Base-by-base conservation (phyloP, 2,888 invertebrate genomes). In the Bhutanitis thaidina region DNA sequence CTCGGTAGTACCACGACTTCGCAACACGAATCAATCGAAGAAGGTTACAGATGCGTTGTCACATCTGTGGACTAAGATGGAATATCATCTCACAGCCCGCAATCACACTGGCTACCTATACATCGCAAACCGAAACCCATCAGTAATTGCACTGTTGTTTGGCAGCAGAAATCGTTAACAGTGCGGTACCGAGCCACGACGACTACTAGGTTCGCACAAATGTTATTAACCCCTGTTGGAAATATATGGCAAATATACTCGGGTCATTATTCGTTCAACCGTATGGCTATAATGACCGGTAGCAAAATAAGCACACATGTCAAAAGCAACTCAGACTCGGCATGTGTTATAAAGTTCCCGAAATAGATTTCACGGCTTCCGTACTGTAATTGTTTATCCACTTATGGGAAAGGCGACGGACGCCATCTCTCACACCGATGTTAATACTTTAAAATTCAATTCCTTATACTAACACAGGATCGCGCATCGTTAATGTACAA, bases 331-430 rank as follows among this genome's bases (percentile, higher is more conserved):
- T 38, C 38, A 43, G 7, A 27, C 2, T 8, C 7, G 25, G 15
- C 64, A 65, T 64, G 56, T 65, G 65, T 53, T 66, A 59, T 53
- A 50, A 49, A 48, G 56, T 52, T 60, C 60, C 56, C 58, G 59
- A 67, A 67, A 64, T 65, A 61, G 58, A 43, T 55, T 43, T 62
- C 59, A 57, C 55, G 68, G 68, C 71, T 75, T 74, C 76, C 73
- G 72, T 64, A 57, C 65, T 61, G 63, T 65, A 65, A 64, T 60
- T 60, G 61, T 64, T 58, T 58, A 54, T 55, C 48, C 57, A 55
- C 57, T 56, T 64, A 65, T 76, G 76, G 68, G 76, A 74, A 71
- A 66, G 58, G 51, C 54, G 62, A 59, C 56, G 50, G 58, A 54
- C 43, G 49, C 37, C 57, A 54, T 25, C 61, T 75, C 72, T 74